These are phyloP conservation scores for Acanthaster planci DNA, from an alignment of 35 echinoderm and acorn worm species.

Conservation along the genomic window DNA sequence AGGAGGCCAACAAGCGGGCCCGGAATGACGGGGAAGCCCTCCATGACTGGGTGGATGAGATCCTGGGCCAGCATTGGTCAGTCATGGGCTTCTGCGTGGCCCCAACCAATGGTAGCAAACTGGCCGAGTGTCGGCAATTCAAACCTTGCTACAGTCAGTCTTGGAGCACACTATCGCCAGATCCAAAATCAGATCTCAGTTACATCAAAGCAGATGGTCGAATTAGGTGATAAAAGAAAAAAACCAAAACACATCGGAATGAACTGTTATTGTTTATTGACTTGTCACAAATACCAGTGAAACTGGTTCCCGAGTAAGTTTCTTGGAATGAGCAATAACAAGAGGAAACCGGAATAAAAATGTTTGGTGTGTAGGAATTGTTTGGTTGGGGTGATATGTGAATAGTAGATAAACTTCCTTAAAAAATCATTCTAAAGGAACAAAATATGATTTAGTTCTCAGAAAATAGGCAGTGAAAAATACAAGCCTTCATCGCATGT, in stretches of 20 bases:
- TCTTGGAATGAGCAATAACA: too few relatives aligned
- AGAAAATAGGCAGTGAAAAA: too few relatives aligned
- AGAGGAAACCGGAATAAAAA: too few relatives aligned
- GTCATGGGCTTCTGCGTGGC: constrained; percentile 72
- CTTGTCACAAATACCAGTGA: too few relatives aligned
- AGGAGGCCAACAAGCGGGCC: constrained; percentile 60
- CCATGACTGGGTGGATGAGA: constrained; percentile 72
- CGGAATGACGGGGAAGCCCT: constrained; percentile 46
- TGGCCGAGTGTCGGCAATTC: constrained; percentile 44
- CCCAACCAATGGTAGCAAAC: constrained; percentile 15
- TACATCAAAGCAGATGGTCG: constrained; percentile 77
- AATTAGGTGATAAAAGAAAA: constrained; percentile 65
- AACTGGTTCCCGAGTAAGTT: too few relatives aligned
- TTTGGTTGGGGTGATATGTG: too few relatives aligned
- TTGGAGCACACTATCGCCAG: constrained; percentile 86
- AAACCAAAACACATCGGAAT: background rate
- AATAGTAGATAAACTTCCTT: too few relatives aligned
- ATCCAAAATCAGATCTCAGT: constrained; percentile 81
- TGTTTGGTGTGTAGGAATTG: too few relatives aligned
- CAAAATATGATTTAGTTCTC: too few relatives aligned
- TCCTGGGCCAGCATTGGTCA: constrained; percentile 70
- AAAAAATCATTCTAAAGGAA: too few relatives aligned
- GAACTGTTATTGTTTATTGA: constrained; percentile 1
- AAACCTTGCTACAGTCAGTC: constrained; percentile 60
- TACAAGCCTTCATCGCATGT: too few relatives aligned